Base-by-base conservation (phyloP, 2,888 invertebrate genomes). In the Monochamus alternatus region DNA sequence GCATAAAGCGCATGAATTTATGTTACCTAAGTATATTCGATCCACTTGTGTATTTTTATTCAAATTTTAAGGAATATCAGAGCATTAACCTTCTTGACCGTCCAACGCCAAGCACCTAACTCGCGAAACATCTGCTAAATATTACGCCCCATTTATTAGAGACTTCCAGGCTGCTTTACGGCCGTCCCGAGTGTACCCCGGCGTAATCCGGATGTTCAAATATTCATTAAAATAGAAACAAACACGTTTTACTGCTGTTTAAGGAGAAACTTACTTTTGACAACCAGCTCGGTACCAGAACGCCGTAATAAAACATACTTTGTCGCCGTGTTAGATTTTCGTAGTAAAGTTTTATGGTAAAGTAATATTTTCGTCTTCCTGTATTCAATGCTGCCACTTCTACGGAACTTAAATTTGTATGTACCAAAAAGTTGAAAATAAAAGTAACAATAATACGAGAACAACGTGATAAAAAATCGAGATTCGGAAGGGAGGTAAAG, bases 161-260 rank as follows among this genome's bases (percentile, higher is more conserved):
- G 1, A 3, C 44, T 14, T 63, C 64, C 12, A 31, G 30, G 8
- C 8, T 12, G 7, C 38, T 59, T 58, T 68, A 68, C 31, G 44
- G 44, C 60, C 10, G 22, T 14, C 51, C 47, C 8, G 8, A 47
- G 47, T 31, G 32, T 68, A 68, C 14, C 58, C 10, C 43, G n/a
- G 30, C 31, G 31, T 62, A 62, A 38, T 43, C 38, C 30, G 12
- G 22, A 60, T 30, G 14, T 47, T 59, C 60, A 69, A 69, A 60
- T 44, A 60, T 60, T 60, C 60, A 69, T 60, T 60, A 69, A 60
- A 60, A 3, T 32, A 31, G 69, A 60, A 60, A 60, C 69, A 60
- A 68, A 69, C 60, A 47, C 22, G 60, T 69, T 69, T 69, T 60
- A 69, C 43, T 14, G 60, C 69, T 69, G 47, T 55, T 69, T 59